Conservation (phyloP, 2,113 vertebrate species). For the Pollimyrus isidori region DNA sequence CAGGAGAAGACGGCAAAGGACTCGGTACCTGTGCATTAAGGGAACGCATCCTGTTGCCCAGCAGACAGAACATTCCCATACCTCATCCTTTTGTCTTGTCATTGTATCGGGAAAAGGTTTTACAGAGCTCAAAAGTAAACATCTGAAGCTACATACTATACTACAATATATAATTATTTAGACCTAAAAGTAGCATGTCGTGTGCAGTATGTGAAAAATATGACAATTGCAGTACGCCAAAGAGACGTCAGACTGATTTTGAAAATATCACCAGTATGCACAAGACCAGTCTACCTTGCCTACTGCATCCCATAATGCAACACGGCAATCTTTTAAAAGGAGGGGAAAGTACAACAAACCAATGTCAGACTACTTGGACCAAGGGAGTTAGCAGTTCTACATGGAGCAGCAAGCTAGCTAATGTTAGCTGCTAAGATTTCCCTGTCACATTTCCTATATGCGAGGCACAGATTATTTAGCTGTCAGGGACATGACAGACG, state of each 20-base stretch:
- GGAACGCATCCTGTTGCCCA: not conserved
- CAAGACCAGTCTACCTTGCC: not conserved
- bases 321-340: not conserved
- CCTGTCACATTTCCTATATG: not conserved
- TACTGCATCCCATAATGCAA: not conserved
- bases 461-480: not conserved
- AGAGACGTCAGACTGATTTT: not conserved
- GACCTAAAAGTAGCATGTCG: not conserved
- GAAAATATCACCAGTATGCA: not conserved
- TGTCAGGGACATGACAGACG: not conserved
- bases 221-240: not conserved
- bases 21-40: constrained; percentile 67
- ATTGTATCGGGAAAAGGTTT: not conserved
- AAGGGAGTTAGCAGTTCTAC: not conserved
- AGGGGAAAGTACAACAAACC: not conserved
- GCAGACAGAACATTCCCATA: not conserved
- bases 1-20: constrained; percentile 91
- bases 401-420: not conserved
- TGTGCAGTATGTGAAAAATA: not conserved
- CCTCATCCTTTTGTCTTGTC: not conserved
- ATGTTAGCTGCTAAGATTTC: not conserved
- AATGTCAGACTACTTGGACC: not conserved
- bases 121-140: not conserved
- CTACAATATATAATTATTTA: not conserved
- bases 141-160: not conserved